Base-by-base conservation (phyloP, 2,888 invertebrate genomes). In the Cynaeus angustus region DNA sequence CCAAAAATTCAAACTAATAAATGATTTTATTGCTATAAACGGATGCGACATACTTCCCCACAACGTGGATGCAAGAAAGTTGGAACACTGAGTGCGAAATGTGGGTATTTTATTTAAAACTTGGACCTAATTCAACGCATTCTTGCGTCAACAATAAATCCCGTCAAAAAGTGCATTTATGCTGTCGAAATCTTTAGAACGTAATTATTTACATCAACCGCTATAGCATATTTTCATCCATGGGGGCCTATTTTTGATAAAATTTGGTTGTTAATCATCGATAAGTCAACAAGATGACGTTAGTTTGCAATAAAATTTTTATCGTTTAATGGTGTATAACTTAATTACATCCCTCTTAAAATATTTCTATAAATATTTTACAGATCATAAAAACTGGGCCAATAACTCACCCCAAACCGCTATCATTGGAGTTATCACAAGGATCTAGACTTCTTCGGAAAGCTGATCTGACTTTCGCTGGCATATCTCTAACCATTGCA, bases 381-480 rank as follows among this genome's bases (percentile, higher is more conserved):
- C 46, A n/a, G 33, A 45, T 59, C 43, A 37, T 52, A 52, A 52
- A 45, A 59, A 26, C 21, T 9, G 7, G 1, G 10, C 13, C 83
- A 69, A 75, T 66, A 70, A 77, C 83, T 83, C 79, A 85, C 68
- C 95, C 95, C 76, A 95, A 89, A 28, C 95, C 95, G 76, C 95
- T 95, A 86, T 96, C 96, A 87, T 94, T 95, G 72, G 95, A 95
- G 86, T 94, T 95, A 84, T 95, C 95, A 83, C 94, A 94, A 71
- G 90, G 90, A 82, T 88, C 89, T 77, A 86, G 84, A 72, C 84
- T 85, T 56, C 85, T 83, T 74, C 82, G 82, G 64, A 79, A 86
- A 78, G 81, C 83, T 71, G 83, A 78, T 65, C 84, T 75, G 65
- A 82, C 77, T 78, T 83, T 84, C 55, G 83, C 82, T 43, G 82